phyloP scores from a whole-genome alignment of 2,888 invertebrate species.

The Melanotus villosus region DNA sequence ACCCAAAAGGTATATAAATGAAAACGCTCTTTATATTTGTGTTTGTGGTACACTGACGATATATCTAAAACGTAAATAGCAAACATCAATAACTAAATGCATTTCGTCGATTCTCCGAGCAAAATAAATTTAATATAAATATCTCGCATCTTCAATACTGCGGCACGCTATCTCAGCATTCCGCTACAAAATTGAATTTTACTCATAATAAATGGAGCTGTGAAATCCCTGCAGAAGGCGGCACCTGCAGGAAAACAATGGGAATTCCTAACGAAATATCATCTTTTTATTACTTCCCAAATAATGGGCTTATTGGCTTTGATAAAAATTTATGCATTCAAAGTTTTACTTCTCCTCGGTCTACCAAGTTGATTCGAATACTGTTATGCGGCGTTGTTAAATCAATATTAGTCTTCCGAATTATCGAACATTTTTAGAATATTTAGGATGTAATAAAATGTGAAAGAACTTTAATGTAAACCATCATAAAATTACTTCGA shows the following conservation, averaged over 20 bases:
- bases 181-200: slow-evolving; percentile 50
- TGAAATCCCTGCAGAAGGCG: slow-evolving; percentile 46
- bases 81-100: slow-evolving; percentile 34
- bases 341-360: slow-evolving; percentile 7
- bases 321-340: slow-evolving; percentile 51
- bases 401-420: slow-evolving; percentile 4
- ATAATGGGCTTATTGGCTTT: slow-evolving; percentile 54
- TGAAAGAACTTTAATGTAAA: no score
- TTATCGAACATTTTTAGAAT: no score
- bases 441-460: no score
- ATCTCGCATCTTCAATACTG: slow-evolving; percentile 40
- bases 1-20: no score
- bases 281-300: slow-evolving; percentile 53
- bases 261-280: slow-evolving; percentile 51
- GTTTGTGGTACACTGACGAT: no score
- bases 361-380: slow-evolving; percentile 17
- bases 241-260: slow-evolving; percentile 54
- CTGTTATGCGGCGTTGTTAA: slow-evolving; percentile 1
- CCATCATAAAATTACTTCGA: no score
- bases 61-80: background rate
- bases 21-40: no score
- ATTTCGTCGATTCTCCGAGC: slow-evolving; percentile 36
- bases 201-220: slow-evolving; percentile 53
- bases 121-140: slow-evolving; percentile 44
- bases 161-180: slow-evolving; percentile 46